These are phyloP conservation scores for Alligator mississippiensis DNA, from an alignment of 2,113 vertebrate genomes.

Conservation along the genomic window DNA sequence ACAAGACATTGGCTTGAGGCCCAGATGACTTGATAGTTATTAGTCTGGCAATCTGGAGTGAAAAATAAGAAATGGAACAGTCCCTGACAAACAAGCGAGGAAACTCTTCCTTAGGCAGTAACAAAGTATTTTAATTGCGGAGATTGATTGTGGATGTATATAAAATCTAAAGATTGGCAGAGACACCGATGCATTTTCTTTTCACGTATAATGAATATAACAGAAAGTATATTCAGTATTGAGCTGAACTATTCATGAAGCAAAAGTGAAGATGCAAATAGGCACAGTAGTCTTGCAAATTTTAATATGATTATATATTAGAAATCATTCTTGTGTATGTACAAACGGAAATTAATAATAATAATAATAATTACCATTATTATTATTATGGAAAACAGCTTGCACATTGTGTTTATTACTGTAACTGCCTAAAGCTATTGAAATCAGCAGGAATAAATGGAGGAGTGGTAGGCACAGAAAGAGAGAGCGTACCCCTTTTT, in stretches of 20 bases:
- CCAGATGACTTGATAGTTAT: neutral
- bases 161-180: conserved; percentile 38
- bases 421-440: neutral
- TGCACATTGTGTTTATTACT: neutral
- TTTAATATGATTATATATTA: neutral
- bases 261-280: conserved; percentile 4
- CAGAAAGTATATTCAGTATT: neutral
- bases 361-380: neutral
- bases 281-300: conserved; percentile 41
- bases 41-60: neutral
- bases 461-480: neutral
- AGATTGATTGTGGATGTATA: conserved; percentile 22
- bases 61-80: neutral
- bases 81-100: neutral
- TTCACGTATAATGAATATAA: neutral
- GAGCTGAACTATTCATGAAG: conserved; percentile 39
- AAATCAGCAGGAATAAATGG: neutral
- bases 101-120: neutral
- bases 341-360: too few species aligned
- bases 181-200: neutral
- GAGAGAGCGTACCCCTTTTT: neutral
- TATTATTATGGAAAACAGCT: neutral
- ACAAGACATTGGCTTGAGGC: neutral
- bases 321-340: neutral
- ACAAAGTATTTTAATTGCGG: neutral